phyloP scores from a whole-genome alignment of 2,797 vertebrate genomes.

The Sebastes hopkinsi region DNA sequence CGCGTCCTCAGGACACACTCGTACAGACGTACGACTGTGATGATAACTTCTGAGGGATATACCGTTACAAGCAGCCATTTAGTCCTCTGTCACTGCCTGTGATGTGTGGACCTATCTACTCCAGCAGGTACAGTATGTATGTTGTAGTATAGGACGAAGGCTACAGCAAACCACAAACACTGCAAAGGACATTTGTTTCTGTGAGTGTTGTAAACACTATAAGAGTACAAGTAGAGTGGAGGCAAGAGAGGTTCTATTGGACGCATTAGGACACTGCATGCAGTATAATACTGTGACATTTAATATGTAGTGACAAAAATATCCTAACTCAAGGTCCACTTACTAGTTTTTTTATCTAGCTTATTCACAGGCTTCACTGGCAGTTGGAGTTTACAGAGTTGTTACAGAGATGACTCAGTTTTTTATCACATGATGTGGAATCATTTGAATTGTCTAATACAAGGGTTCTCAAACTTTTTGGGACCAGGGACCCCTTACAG shows the following conservation, averaged over 20 bases:
- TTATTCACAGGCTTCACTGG: too few species aligned
- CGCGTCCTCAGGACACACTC: constrained; percentile 42
- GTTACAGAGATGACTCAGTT: too few species aligned
- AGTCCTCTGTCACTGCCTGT: background rate
- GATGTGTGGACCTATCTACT: constrained; percentile 2
- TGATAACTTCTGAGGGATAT: constrained; percentile 50
- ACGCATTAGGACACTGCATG: background rate
- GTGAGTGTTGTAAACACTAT: background rate
- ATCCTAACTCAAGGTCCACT: background rate
- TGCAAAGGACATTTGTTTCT: background rate
- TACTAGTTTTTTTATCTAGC: too few species aligned
- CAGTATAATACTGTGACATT: background rate
- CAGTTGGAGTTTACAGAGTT: too few species aligned
- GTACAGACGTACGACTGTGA: constrained; percentile 23
- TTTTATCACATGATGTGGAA: too few species aligned
- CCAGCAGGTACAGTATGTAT: background rate
- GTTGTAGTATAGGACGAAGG: background rate
- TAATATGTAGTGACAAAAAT: background rate
- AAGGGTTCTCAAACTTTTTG: too few species aligned
- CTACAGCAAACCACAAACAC: background rate
- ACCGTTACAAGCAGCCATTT: constrained; percentile 4
- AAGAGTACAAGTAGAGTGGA: background rate
- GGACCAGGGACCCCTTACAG: too few species aligned
- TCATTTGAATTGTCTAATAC: too few species aligned
- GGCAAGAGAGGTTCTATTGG: background rate